Conservation (phyloP, 2,888 invertebrate genomes). For the Cerceris rybyensis region DNA sequence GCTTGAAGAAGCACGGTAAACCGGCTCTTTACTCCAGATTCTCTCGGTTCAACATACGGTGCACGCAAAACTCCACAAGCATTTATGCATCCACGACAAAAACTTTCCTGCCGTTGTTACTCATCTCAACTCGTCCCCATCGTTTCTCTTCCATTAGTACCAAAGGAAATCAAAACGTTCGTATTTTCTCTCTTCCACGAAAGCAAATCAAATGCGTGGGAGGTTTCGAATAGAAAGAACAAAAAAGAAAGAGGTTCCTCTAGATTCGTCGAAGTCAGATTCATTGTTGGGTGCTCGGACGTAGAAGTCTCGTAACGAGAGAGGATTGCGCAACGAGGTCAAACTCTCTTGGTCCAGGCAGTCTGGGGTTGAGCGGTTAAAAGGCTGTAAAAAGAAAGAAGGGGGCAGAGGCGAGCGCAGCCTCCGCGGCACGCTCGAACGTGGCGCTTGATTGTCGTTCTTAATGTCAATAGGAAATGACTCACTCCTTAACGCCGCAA, state of each 20-base stretch:
- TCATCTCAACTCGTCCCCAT: not conserved
- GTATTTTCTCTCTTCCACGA: slow-evolving; percentile 31
- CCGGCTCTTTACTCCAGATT: slow-evolving; percentile 68
- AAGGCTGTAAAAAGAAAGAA: slow-evolving; percentile 36
- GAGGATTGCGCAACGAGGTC: slow-evolving; percentile 69
- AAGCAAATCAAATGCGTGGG: slow-evolving; percentile 26
- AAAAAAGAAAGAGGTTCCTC: too few species aligned
- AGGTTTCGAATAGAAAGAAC: not conserved
- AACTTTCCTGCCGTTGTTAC: slow-evolving; percentile 27
- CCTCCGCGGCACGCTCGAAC: slow-evolving; percentile 24
- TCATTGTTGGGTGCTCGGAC: slow-evolving; percentile 35
- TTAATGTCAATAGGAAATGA: slow-evolving; percentile 73
- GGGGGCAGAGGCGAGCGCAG: slow-evolving; percentile 16
- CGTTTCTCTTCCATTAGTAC: slow-evolving; percentile 2
- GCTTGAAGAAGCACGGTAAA: slow-evolving; percentile 63
- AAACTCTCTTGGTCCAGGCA: slow-evolving; percentile 39
- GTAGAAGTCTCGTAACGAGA: slow-evolving; percentile 5
- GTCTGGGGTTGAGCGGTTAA: slow-evolving; percentile 39
- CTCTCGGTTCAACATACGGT: slow-evolving; percentile 66
- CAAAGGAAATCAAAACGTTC: slow-evolving; percentile 33
- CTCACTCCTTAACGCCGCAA: slow-evolving; percentile 67
- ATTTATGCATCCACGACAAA: slow-evolving; percentile 62
- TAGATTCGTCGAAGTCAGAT: slow-evolving; percentile 30
- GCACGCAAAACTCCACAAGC: slow-evolving; percentile 62
- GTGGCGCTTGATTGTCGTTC: slow-evolving; percentile 63